Evolutionary conservation across 2,888 invertebrate species (phyloP).

Genomic region (Parnassius smintheus): DNA sequence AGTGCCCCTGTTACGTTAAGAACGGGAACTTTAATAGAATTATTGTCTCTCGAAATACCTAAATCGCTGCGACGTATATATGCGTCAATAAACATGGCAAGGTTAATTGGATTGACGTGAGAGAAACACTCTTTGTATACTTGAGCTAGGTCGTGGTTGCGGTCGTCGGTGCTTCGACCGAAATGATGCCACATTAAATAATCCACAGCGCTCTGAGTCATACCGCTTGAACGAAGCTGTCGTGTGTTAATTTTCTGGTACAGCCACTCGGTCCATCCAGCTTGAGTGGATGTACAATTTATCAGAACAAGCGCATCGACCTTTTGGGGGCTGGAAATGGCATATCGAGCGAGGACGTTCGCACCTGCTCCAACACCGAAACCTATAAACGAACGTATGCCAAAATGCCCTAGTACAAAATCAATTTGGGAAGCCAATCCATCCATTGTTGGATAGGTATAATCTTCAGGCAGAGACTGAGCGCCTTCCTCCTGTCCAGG

Average conservation of each 20-base stretch:
- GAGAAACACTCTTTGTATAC: slow-evolving; percentile 97
- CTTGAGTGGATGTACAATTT: slow-evolving; percentile 95
- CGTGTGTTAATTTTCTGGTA: slow-evolving; percentile 98
- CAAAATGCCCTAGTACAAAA: slow-evolving; percentile 94
- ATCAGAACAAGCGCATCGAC: slow-evolving; percentile 95
- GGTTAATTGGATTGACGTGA: slow-evolving; percentile 95
- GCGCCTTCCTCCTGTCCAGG: slow-evolving; percentile 99
- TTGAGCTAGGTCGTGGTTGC: slow-evolving; percentile 96
- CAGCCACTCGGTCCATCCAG: slow-evolving; percentile 99
- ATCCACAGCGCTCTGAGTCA: slow-evolving; percentile 96
- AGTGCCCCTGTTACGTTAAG: slow-evolving; percentile 96
- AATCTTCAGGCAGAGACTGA: slow-evolving; percentile 91
- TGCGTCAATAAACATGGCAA: slow-evolving; percentile 96
- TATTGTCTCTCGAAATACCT: slow-evolving; percentile 84
- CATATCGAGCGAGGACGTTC: slow-evolving; percentile 96
- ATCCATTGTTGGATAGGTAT: slow-evolving; percentile 97
- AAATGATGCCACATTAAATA: slow-evolving; percentile 99
- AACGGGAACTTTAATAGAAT: slow-evolving; percentile 90
- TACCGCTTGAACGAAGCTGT: slow-evolving; percentile 92
- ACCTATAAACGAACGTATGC: slow-evolving; percentile 94
- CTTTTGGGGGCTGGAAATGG: slow-evolving; percentile 91
- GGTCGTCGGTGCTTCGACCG: slow-evolving; percentile 92
- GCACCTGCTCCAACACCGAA: slow-evolving; percentile 99
- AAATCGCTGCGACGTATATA: slow-evolving; percentile 96
- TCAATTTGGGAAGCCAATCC: slow-evolving; percentile 95